These are phyloP conservation scores for Drosophila ogumai DNA, from an alignment of 1,140 invertebrate genomes.

Conservation along the genomic window DNA sequence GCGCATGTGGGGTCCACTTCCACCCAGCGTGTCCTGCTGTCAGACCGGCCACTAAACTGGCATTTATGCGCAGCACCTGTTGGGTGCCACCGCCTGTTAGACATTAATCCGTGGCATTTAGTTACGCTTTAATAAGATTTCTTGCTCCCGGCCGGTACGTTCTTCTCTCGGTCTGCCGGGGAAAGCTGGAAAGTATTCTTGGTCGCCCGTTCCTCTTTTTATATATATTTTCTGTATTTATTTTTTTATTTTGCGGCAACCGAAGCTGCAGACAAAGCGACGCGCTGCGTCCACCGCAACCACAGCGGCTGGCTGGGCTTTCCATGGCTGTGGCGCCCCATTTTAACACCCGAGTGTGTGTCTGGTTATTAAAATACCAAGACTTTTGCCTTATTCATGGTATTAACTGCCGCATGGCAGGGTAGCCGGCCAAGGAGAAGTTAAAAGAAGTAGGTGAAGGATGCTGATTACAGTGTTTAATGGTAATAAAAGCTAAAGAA, in stretches of 20 bases:
- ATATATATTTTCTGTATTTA: neutral
- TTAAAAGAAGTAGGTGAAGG: slow-evolving; percentile 18
- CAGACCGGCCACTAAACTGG: slow-evolving; percentile 66
- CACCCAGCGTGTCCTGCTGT: slow-evolving; percentile 50
- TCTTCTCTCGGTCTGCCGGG: slow-evolving; percentile 18
- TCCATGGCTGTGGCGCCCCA: slow-evolving; percentile 54
- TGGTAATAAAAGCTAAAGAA: slow-evolving; percentile 4
- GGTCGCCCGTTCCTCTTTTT: slow-evolving; percentile 10
- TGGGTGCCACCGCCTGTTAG: slow-evolving; percentile 66
- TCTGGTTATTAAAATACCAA: slow-evolving; percentile 55
- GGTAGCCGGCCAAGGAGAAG: neutral
- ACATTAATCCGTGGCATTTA: slow-evolving; percentile 82
- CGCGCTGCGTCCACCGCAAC: slow-evolving; percentile 39
- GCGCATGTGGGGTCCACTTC: slow-evolving; percentile 63
- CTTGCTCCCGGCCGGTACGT: slow-evolving; percentile 34
- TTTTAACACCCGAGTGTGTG: slow-evolving; percentile 51
- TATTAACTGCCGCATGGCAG: slow-evolving; percentile 9
- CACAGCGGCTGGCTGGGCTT: slow-evolving; percentile 24
- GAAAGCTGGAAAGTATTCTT: slow-evolving; percentile 20
- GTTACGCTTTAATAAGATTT: slow-evolving; percentile 83
- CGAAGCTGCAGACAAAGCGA: slow-evolving; percentile 60
- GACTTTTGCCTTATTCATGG: slow-evolving; percentile 28
- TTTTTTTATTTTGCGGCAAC: slow-evolving; percentile 18
- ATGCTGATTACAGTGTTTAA: slow-evolving; percentile 4
- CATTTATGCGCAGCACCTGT: slow-evolving; percentile 76